Conservation (phyloP, 1,140 invertebrate genomes). For the Harpegnathos saltator region DNA sequence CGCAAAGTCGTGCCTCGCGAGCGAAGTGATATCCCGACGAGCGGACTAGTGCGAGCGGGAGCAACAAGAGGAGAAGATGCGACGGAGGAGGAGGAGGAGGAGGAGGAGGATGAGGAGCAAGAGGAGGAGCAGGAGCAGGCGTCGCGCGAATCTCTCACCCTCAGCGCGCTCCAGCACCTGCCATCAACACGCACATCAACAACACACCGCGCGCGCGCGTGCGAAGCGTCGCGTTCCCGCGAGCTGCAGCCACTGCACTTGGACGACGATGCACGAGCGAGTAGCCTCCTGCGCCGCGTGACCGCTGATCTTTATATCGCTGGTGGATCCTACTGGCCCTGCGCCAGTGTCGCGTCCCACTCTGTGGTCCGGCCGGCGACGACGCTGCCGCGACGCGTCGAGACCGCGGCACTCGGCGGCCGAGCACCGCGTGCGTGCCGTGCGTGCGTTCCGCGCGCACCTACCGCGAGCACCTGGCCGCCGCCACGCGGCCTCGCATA, state of each 20-base stretch:
- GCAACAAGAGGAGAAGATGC: too few species aligned
- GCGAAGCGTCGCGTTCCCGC: not conserved
- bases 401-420: constrained; percentile 1
- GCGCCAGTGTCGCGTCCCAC: constrained; percentile 70
- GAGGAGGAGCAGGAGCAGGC: not conserved
- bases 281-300: constrained; percentile 56
- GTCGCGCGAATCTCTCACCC: not conserved
- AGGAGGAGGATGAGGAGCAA: not conserved
- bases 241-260: constrained; percentile 69
- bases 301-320: constrained; percentile 73
- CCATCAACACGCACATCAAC: not conserved
- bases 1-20: not conserved
- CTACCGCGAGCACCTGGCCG: not conserved
- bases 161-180: constrained; percentile 9
- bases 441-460: not conserved
- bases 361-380: constrained; percentile 50
- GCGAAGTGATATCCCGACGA: constrained; percentile 2
- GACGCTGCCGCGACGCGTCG: not conserved
- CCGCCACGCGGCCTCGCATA: too few species aligned
- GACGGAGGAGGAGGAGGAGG: not conserved
- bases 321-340: constrained; percentile 70
- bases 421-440: constrained; percentile 31
- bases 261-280: constrained; percentile 69
- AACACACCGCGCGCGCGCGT: constrained; percentile 9
- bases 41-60: too few species aligned